Evolutionary conservation across 2,797 vertebrate genomes (phyloP).

Genomic region (Pterois miles): DNA sequence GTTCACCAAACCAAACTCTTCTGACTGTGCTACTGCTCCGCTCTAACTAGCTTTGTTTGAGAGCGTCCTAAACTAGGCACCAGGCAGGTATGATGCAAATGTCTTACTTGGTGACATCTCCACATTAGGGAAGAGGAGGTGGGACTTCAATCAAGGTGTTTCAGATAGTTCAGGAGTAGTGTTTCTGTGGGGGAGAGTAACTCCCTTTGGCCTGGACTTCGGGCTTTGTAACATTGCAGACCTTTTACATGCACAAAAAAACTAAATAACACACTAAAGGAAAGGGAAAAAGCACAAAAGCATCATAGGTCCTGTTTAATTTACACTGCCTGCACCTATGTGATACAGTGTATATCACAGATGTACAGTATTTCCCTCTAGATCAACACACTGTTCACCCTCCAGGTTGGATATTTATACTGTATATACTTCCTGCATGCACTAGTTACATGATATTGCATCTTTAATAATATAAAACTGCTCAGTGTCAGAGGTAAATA

Average conservation of each 20-base stretch:
- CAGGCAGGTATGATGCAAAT: too few relatives aligned
- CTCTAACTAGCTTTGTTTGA: too few relatives aligned
- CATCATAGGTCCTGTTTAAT: not conserved
- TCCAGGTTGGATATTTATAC: constrained; percentile 9
- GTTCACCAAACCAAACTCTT: too few relatives aligned
- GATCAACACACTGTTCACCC: not conserved
- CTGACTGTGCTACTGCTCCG: too few relatives aligned
- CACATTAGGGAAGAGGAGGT: too few relatives aligned
- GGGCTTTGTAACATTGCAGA: not conserved
- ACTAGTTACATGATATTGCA: constrained; percentile 11
- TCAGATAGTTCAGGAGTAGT: too few relatives aligned
- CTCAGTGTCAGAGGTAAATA: not conserved
- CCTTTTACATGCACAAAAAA: not conserved
- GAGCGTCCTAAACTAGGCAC: too few relatives aligned
- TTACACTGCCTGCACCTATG: not conserved
- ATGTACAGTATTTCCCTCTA: not conserved
- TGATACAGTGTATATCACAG: not conserved
- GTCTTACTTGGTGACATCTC: too few relatives aligned
- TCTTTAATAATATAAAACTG: constrained; percentile 22
- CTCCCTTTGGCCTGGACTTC: too few relatives aligned
- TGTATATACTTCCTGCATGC: constrained; percentile 12
- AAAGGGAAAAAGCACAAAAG: not conserved
- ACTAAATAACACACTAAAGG: not conserved
- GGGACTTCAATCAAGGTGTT: too few relatives aligned
- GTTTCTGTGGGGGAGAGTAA: too few relatives aligned